Base-by-base conservation (phyloP, 2,888 invertebrate genomes). In the Strigamia crassipes region DNA sequence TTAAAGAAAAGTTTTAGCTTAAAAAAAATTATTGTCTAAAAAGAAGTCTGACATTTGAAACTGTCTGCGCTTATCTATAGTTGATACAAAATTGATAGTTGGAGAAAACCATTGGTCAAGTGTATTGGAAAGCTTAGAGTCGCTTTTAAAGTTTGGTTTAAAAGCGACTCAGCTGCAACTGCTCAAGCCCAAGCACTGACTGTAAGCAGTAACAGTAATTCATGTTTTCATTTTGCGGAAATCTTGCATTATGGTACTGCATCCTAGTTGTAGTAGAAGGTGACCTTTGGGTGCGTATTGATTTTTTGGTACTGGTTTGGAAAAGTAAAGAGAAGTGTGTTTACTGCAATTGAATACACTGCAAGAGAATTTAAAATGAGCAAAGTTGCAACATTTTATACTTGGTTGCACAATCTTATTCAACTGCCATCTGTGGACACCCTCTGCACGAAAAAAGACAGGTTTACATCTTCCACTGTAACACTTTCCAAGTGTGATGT, bases 291-390 rank as follows among this genome's bases (percentile, higher is more conserved):
- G 61, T 51, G 61, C 21, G 61, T 61, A 61, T 61, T 61, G 61
- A 61, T 61, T 61, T 61, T 61, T 61, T 61, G 61, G 61, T 61
- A 61, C 61, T 61, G 61, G 21, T 18, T 61, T 61, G 61, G 61
- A 61, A 61, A 61, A 61, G 61, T 61, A 61, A 61, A 61, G 61
- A 61, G 61, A 61, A 61, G 61, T 61, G 61, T 61, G 61, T 61
- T 61, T 61, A 61, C 61, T 61, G 61, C 61, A 61, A 61, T 61
- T 61, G 61, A 61, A 61, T 61, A 61, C 61, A 61, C 61, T 61
- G 21, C 61, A 61, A 61, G 61, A 61, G 61, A 61, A 61, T 61
- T 61, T 61, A 61, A 61, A 61, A 61, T 61, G 61, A 61, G 61
- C 21, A 61, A 61, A 61, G 61, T 61, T 61, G 61, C 61, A 61